Percentiles rank a stretch among this genome's conserved stretches.
phyloP scores from a whole-genome alignment of 2,113 vertebrate genomes.

The Chaetura pelagica region DNA sequence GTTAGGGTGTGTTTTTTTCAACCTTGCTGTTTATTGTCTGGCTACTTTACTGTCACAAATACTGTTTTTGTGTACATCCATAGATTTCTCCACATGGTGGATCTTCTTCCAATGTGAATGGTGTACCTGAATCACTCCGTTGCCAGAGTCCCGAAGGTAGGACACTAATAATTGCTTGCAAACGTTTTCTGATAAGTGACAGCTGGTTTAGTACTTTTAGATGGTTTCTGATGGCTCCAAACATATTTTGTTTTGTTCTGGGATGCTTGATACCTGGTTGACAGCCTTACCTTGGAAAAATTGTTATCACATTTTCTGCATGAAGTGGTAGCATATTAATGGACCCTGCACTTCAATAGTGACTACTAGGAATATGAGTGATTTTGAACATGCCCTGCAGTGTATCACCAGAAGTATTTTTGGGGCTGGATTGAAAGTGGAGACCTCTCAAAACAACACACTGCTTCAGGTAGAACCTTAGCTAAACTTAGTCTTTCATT shows the following conservation, averaged over 20 bases:
- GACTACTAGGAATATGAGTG: neutral
- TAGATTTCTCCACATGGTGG: constrained; percentile 82
- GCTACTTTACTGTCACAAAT: neutral
- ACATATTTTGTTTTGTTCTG: neutral
- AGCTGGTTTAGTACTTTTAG: neutral
- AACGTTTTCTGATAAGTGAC: neutral
- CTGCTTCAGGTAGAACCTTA: neutral
- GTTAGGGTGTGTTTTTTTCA: neutral
- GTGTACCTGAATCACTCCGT: constrained; percentile 79
- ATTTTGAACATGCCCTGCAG: neutral
- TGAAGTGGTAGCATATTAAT: neutral
- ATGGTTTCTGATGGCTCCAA: neutral
- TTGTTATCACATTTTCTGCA: accelerated
- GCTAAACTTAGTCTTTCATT: neutral
- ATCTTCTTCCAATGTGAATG: constrained; percentile 85
- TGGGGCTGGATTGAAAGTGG: neutral
- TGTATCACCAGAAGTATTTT: neutral
- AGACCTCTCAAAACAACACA: neutral
- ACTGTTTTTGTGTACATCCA: neutral
- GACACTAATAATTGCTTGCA: neutral
- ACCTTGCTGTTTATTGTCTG: neutral
- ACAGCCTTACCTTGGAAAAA: neutral
- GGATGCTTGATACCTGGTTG: neutral
- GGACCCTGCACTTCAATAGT: neutral
- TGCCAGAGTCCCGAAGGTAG: constrained; percentile 89